Conservation (phyloP, 2,888 invertebrate species). For the Trissolcus japonicus region DNA sequence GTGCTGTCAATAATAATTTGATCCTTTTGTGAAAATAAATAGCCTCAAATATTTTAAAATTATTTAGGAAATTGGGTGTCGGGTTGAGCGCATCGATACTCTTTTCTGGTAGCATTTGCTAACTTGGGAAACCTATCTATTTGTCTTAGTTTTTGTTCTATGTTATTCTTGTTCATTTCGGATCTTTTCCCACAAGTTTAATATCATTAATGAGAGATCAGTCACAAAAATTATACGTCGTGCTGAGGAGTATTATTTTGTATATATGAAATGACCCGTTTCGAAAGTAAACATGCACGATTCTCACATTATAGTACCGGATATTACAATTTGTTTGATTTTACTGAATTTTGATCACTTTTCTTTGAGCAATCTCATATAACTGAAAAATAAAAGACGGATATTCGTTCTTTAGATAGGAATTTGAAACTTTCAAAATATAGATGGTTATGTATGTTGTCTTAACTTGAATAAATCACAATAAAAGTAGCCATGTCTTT, state of each 20-base stretch:
- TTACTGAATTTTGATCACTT: constrained; percentile 27
- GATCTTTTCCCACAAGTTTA: constrained; percentile 16
- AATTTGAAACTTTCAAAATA: constrained; percentile 36
- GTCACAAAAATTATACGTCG: too few species aligned
- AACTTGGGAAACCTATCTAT: constrained; percentile 20
- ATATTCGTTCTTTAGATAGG: constrained; percentile 52
- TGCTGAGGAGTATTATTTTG: too few species aligned
- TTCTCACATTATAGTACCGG: constrained; percentile 42
- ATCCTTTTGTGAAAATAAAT: constrained; percentile 40
- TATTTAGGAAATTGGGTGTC: constrained; percentile 13
- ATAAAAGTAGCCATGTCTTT: too few species aligned
- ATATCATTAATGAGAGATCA: background rate
- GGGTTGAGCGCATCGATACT: background rate
- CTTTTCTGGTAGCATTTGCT: constrained; percentile 9
- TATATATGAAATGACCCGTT: background rate
- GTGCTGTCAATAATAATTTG: constrained; percentile 29
- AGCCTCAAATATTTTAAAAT: constrained; percentile 39
- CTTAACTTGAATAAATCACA: constrained; percentile 30
- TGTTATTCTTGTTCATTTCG: constrained; percentile 1
- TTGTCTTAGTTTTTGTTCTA: constrained; percentile 12
- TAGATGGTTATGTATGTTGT: constrained; percentile 50
- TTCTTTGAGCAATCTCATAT: constrained; percentile 36
- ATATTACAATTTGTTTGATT: constrained; percentile 52
- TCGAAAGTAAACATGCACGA: constrained; percentile 14
- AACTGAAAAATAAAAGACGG: constrained; percentile 46